phyloP scores from a whole-genome alignment of 2,888 invertebrate genomes.

The Bursaphelenchus okinawaensis region DNA sequence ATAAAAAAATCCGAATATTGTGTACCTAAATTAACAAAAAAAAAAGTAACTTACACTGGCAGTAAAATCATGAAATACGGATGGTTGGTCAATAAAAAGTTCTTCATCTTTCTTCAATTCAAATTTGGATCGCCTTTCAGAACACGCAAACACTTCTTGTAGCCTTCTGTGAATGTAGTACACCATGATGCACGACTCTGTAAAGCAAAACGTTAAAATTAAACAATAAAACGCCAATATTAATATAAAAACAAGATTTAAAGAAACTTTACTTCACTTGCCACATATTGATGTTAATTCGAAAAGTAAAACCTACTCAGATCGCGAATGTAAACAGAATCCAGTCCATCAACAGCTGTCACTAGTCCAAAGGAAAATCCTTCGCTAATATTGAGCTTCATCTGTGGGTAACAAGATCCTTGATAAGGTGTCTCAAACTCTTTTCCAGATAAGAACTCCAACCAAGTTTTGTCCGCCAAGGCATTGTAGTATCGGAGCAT shows the following conservation, averaged over 20 bases:
- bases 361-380: not conserved
- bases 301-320: not conserved
- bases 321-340: not conserved
- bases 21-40: too few species aligned
- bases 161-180: not conserved
- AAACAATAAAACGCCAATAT: too few species aligned
- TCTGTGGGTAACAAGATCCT: not conserved
- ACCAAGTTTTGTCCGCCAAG: not conserved
- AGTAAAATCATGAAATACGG: not conserved
- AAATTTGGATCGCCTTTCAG: not conserved
- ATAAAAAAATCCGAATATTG: too few species aligned
- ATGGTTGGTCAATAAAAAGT: not conserved
- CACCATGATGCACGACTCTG: not conserved
- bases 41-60: not conserved
- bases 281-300: too few species aligned
- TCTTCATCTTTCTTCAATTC: not conserved
- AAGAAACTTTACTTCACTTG: too few species aligned
- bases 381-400: not conserved
- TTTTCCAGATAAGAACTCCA: not conserved
- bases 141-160: not conserved
- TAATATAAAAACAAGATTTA: too few species aligned
- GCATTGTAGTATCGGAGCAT: not conserved
- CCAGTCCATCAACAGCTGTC: not conserved
- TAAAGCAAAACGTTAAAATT: too few species aligned
- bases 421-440: not conserved